Conservation (phyloP, 2,797 vertebrate species). For the Coccyzus lansbergi region DNA sequence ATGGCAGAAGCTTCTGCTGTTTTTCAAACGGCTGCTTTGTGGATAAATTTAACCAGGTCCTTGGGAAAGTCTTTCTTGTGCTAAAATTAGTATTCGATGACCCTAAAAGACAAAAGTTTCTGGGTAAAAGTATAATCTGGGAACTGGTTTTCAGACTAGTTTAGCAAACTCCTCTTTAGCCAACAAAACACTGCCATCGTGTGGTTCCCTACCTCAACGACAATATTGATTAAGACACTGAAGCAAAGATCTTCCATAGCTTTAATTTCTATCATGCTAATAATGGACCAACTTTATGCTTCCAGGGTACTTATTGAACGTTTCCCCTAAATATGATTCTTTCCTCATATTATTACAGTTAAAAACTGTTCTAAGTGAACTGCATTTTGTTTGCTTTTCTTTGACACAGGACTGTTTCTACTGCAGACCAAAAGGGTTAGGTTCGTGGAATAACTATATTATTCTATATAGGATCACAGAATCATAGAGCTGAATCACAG, state of each 20-base stretch:
- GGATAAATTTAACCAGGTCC: slow-evolving; percentile 16
- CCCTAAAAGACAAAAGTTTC: background rate
- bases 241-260: background rate
- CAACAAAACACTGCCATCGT: slow-evolving; percentile 65
- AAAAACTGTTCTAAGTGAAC: background rate
- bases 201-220: background rate
- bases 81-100: slow-evolving; percentile 2
- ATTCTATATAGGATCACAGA: no score
- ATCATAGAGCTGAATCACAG: no score
- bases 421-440: background rate
- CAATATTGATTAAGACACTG: background rate
- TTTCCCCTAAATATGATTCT: background rate
- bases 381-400: background rate
- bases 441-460: background rate
- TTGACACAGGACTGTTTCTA: background rate
- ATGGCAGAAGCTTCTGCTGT: background rate
- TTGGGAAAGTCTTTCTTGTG: background rate
- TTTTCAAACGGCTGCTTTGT: background rate
- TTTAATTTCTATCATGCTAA: background rate
- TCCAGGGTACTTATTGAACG: background rate
- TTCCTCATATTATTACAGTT: background rate
- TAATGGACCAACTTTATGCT: background rate
- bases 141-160: background rate
- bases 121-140: background rate
- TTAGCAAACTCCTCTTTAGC: background rate